A percentile compares a stretch with the other conserved stretches of the same genome.
These are phyloP conservation scores for Malurus elegans DNA, from an alignment of 2,113 vertebrate genomes.

Conservation along the genomic window DNA sequence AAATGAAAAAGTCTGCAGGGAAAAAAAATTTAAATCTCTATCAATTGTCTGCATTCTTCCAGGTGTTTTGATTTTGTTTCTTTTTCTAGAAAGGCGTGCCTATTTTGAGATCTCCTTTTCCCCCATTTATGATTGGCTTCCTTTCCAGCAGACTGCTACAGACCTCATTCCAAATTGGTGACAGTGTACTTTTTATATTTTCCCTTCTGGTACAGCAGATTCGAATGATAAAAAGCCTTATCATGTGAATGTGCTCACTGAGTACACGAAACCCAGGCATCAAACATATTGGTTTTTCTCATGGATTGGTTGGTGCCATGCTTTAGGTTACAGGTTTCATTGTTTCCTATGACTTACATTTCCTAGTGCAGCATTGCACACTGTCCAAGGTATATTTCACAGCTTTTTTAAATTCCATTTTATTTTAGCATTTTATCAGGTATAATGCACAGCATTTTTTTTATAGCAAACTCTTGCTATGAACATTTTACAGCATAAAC, in stretches of 20 bases:
- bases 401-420: background rate
- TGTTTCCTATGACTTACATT: background rate
- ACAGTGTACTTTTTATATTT: background rate
- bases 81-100: background rate
- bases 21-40: background rate
- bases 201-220: background rate
- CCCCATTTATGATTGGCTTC: background rate
- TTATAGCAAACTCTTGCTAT: background rate
- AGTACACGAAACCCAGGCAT: background rate
- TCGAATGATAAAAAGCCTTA: constrained; percentile 1
- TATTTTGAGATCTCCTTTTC: background rate
- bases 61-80: rapidly evolving
- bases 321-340: background rate
- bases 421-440: constrained; percentile 22
- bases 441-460: background rate
- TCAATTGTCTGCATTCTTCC: background rate
- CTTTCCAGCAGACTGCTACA: background rate
- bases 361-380: rapidly evolving
- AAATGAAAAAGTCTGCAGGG: background rate
- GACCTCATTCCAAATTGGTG: background rate
- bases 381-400: background rate
- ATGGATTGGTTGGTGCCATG: background rate
- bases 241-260: background rate
- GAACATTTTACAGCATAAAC: constrained; percentile 15
- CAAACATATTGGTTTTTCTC: background rate